Evolutionary conservation across 2,113 vertebrate species (phyloP), one percentile per base, ranked within the genome.

Genomic region (Charadrius vociferus): DNA sequence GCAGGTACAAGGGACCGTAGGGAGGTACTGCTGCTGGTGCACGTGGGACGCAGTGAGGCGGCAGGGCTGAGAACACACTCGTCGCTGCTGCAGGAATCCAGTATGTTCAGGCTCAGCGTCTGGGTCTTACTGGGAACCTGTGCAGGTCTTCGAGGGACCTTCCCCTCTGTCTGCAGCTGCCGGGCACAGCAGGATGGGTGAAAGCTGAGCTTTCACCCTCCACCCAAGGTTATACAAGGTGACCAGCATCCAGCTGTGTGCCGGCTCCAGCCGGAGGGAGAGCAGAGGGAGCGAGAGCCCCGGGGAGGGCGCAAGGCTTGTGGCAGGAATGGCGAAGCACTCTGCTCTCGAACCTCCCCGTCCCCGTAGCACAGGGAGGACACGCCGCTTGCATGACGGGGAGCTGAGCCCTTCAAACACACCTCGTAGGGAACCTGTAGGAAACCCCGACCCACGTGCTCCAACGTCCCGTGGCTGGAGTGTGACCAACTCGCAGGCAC

Each of bases 191-290:
- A 70, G 84, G 29, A 32, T 6, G 0, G 39, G 71, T 65, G 75
- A 86, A 94, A 92, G 75, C 62, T 63, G 90, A 90, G 63, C 79
- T 93, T 94, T 96, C 59, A n/a, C 62, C 45, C 41, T 78, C 78
- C 58, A 50, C 2, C 32, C n/a, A 41, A 68, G 78, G 74, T 81
- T 84, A 45, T 26, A 52, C 52, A 49, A 73, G 74, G 29, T 49
- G 65, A 3, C 27, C 27, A 41, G 41, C 74, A 52, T 72, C n/a
- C 27, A 81, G 70, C 58, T 45, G 36, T 26, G 26, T 65, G 56
- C 66, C 56, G 39, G 49, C 86, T 83, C 78, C 83, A 88, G 56
- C 20, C 53, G 79, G 61, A 77, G 36, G 30, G 81, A 82, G 49
- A 78, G 50, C 59, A 21, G 43, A 1, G 2, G 50, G 70, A 90